Base-by-base conservation (phyloP, 2,113 vertebrate genomes). In the Notarius quadriscutis region DNA sequence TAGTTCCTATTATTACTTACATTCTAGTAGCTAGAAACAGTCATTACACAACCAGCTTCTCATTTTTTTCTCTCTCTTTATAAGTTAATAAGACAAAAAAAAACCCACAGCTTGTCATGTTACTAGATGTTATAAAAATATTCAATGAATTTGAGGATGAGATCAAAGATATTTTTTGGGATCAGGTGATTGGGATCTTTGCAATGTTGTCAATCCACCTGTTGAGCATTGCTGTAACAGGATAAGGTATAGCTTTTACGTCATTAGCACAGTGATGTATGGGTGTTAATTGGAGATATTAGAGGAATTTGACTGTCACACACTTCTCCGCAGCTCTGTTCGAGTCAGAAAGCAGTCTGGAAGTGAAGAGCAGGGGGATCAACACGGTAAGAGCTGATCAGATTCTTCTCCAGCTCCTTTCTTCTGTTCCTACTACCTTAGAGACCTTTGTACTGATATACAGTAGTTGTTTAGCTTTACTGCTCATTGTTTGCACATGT, bases 331-430 rank as follows among this genome's bases (percentile, higher is more conserved):
- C 91, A 96, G 95, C 92, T 72, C 88, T 96, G 87, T 95, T 91
- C 87, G 93, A 96, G 83, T 91, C 90, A 86, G 94, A 95, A 90
- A 93, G 50, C 90, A 95, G 90, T 74, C 86, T 67, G 3, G 94
- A 94, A 88, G 93, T 95, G 87, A 96, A 95, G 90, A 88, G 91
- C 89, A 93, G 88, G 91, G 95, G 95, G 6, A 94, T 96, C 91
- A 93, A 96, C 50, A 58, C 91, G 86, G 95, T 96, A 90, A 95
- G 95, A 92, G 55, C 65, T 27, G 74, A 34, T 74, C 48, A 53
- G 53, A 53, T 53, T 53, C 53, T 53, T 53, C 53, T 53, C 53
- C 53, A 53, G 53, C 53, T 53, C 53, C 53, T 53, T 7, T 53
- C 11, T 53, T 53, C 41, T 41, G 41, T 41, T 41, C 41, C 41